Evolutionary conservation across 2,888 invertebrate genomes (phyloP).

Genomic region (Adineta ricciae): DNA sequence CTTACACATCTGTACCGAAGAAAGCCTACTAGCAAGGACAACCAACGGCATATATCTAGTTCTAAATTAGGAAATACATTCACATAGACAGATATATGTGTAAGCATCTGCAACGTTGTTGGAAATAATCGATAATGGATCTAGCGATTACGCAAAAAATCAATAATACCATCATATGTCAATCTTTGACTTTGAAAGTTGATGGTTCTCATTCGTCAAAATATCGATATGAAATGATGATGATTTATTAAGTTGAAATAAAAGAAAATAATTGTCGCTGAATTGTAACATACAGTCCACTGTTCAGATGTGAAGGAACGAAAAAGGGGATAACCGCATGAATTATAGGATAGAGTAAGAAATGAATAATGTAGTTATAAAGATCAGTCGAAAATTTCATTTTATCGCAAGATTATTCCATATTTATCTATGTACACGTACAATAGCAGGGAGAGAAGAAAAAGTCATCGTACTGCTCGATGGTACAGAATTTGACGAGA

Average conservation of each 20-base stretch:
- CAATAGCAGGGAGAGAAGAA: neutral
- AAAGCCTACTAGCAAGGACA: neutral
- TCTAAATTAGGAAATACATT: neutral
- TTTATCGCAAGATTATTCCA: neutral
- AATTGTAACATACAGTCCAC: neutral
- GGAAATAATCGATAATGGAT: neutral
- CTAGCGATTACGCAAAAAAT: slow-evolving; percentile 2
- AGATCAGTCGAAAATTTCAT: too few relatives aligned
- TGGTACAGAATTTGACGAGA: neutral
- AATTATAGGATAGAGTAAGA: neutral
- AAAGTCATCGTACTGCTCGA: neutral
- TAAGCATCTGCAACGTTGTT: neutral
- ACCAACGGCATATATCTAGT: neutral
- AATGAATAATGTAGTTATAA: too few relatives aligned
- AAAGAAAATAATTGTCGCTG: neutral
- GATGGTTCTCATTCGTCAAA: neutral
- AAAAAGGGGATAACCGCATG: neutral
- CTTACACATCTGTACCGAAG: neutral
- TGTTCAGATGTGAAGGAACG: neutral
- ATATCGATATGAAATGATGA: neutral
- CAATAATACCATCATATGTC: neutral
- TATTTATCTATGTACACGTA: neutral
- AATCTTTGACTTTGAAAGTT: neutral
- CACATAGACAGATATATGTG: neutral
- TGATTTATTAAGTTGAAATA: neutral